Evolutionary conservation across 2,113 vertebrate genomes (phyloP), one percentile per base, ranked within the genome.

Genomic region (Pygoscelis antarcticus): DNA sequence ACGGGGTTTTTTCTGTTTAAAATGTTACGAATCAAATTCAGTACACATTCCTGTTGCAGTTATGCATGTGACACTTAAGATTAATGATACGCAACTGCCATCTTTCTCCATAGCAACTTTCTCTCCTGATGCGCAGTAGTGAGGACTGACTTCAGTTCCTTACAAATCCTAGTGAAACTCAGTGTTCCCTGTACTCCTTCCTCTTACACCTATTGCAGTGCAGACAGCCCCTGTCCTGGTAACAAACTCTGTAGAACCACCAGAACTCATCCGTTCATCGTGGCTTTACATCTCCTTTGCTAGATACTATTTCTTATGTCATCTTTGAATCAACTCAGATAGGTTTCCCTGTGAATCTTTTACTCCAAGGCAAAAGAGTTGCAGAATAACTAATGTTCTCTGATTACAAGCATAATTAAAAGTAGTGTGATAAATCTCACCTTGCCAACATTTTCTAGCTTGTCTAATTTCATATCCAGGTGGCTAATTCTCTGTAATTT

Each of bases 1-100:
- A 21, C 0, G 1, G 4, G 7, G 0, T 7, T 15, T 15, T 20
- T 71, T 66, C n/a, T 30, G 42, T 69, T 81, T 46, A 30, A 51
- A 70, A 69, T 47, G 9, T 57, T 80, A n/a, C 2, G 8, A 46
- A 42, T 65, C 44, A 52, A 81, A 81, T 40, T 58, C 25, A 32
- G 21, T 58, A 46, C 14, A 23, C 25, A 17, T 32, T 81, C 34
- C 57, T 46, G 25, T 32, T 81, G 69, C 11, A 70, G 10, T 76
- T 90, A 17, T 4, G 29, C 44, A 47, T 57, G 46, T 9, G 1
- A 9, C 34, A 23, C 32, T 69, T 68, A 23, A 87, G n/a, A 61
- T 44, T 16, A 57, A 40, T 21, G 17, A 40, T 82, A 34, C 6
- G 76, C 46, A 77, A 26, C n/a, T 47, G n/a, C n/a, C 30, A 11